Evolutionary conservation across 2,113 vertebrate species (phyloP).

Genomic region (Hippolais icterina): DNA sequence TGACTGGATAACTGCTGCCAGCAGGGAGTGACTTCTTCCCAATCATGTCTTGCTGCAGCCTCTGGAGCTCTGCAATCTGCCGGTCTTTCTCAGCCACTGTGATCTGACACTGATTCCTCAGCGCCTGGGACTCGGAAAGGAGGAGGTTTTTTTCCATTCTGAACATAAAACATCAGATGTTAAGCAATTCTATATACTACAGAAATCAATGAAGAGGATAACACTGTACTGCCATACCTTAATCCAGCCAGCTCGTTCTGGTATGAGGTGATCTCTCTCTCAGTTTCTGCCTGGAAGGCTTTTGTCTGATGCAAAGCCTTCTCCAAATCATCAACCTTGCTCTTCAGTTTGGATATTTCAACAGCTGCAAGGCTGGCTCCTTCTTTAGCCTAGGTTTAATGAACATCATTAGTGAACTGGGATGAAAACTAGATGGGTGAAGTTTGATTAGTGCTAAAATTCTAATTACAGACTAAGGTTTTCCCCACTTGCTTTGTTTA

Average conservation of each 20-base stretch:
- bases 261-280: slow-evolving; percentile 55
- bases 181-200: not conserved
- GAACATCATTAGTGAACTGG: not conserved
- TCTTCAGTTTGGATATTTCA: slow-evolving; percentile 68
- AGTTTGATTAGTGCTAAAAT: not conserved
- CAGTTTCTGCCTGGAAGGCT: slow-evolving; percentile 51
- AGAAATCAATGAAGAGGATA: not conserved
- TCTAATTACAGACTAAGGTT: not conserved
- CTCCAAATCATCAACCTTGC: slow-evolving; percentile 70
- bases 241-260: slow-evolving; percentile 67
- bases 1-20: not conserved
- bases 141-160: slow-evolving; percentile 76
- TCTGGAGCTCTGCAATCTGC: slow-evolving; percentile 68
- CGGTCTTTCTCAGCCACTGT: slow-evolving; percentile 61
- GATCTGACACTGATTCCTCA: slow-evolving; percentile 54
- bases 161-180: not conserved
- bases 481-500: not conserved
- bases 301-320: slow-evolving; percentile 67
- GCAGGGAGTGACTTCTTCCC: not conserved
- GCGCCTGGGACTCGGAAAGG: slow-evolving; percentile 60
- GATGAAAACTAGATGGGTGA: not conserved
- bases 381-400: slow-evolving; percentile 64
- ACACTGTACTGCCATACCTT: slow-evolving; percentile 66
- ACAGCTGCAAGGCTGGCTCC: slow-evolving; percentile 48
- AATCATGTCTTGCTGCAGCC: slow-evolving; percentile 19